Percentiles rank a stretch among this genome's conserved stretches.
These are phyloP conservation scores for Drosophila picticornis DNA, from an alignment of 2,888 invertebrate genomes.

Conservation along the genomic window DNA sequence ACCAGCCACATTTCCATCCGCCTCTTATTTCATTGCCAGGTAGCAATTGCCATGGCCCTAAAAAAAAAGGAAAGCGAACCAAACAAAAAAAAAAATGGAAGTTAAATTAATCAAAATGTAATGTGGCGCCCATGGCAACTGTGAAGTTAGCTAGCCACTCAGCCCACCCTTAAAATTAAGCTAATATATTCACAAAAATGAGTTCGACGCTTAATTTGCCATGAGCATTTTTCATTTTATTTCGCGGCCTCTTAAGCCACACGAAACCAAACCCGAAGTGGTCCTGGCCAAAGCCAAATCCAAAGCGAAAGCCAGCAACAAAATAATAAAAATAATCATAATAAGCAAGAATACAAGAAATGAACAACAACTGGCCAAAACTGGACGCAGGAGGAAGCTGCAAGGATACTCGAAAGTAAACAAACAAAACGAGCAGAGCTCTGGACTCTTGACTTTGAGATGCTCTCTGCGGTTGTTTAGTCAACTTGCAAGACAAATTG, in stretches of 20 bases:
- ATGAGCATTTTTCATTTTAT: conserved; percentile 78
- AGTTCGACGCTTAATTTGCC: conserved; percentile 80
- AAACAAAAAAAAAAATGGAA: conserved; percentile 22
- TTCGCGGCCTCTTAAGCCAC: conserved; percentile 52
- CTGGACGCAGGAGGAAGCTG: conserved; percentile 11
- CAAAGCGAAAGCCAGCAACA: conserved; percentile 17
- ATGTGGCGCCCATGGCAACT: conserved; percentile 50
- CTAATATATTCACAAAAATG: conserved; percentile 78
- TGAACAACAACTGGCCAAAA: conserved; percentile 28
- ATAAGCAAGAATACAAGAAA: conserved; percentile 40
- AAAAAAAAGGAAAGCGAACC: not conserved
- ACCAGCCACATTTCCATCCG: not conserved
- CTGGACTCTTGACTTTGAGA: conserved; percentile 21
- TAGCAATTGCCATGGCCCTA: conserved; percentile 32
- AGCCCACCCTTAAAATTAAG: conserved; percentile 55
- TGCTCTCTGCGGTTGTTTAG: conserved; percentile 23
- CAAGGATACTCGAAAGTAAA: conserved; percentile 24
- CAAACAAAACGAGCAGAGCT: not conserved
- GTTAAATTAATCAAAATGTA: conserved; percentile 78
- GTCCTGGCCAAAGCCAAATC: conserved; percentile 23
- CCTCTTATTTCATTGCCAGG: conserved; percentile 29
- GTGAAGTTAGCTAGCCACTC: not conserved
- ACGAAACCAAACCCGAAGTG: conserved; percentile 35
- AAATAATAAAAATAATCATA: conserved; percentile 36
- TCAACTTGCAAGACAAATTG: not conserved